Percentiles rank a stretch among this genome's conserved stretches.
Evolutionary conservation across 2,797 vertebrate species (phyloP).

Genomic region (Odontamblyopus lacepedii): DNA sequence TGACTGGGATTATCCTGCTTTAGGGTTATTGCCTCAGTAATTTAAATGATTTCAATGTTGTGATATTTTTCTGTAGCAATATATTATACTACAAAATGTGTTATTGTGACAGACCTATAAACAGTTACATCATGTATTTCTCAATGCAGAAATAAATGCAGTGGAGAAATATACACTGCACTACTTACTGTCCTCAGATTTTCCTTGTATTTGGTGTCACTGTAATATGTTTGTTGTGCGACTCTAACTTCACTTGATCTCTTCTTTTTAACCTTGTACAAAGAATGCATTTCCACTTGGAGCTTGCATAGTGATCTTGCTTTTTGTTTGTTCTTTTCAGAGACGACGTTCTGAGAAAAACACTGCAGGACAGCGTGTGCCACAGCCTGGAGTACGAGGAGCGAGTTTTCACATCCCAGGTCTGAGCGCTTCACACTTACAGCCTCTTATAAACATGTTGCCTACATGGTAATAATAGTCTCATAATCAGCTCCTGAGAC

Average conservation of each 20-base stretch:
- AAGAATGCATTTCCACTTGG: neutral
- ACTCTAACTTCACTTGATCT: neutral
- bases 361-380: constrained; percentile 76
- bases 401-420: constrained; percentile 78
- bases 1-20: too few species aligned
- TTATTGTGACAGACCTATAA: too few species aligned
- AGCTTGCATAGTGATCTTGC: constrained; percentile 12
- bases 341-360: constrained; percentile 77
- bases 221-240: neutral
- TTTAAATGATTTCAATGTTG: too few species aligned
- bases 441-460: constrained; percentile 19
- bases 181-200: too few species aligned
- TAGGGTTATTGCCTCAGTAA: too few species aligned
- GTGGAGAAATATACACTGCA: too few species aligned
- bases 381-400: constrained; percentile 78
- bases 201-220: neutral
- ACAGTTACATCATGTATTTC: neutral
- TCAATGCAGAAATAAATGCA: neutral
- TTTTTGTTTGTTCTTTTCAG: constrained; percentile 62
- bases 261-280: neutral
- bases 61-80: too few species aligned
- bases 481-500: neutral
- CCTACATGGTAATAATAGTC: constrained; percentile 1
- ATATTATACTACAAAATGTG: too few species aligned
- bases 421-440: constrained; percentile 48